phyloP scores from a whole-genome alignment of 2,797 vertebrate genomes.

The Manis pentadactyla region DNA sequence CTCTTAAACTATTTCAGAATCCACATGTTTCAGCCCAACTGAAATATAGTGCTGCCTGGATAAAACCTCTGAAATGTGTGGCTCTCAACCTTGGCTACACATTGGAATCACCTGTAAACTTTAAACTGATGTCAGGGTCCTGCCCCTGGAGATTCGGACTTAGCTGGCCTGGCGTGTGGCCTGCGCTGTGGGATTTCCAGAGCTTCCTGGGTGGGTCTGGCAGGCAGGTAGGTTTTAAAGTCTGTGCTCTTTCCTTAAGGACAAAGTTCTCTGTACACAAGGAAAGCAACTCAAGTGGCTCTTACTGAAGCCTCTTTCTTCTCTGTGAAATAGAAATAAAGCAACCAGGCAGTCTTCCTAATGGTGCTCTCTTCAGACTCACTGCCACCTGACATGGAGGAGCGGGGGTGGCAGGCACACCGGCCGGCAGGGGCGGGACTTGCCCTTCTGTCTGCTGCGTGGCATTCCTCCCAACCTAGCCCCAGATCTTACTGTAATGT shows the following conservation, averaged over 20 bases:
- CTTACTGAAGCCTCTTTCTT: neutral
- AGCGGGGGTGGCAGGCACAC: fast-evolving
- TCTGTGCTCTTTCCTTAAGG: neutral
- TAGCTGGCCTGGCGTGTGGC: neutral
- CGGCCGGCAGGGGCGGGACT: fast-evolving
- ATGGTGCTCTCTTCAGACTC: too few relatives aligned
- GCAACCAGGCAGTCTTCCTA: neutral
- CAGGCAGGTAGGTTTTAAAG: neutral
- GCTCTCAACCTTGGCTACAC: neutral
- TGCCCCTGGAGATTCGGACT: neutral
- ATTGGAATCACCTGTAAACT: neutral
- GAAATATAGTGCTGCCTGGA: neutral
- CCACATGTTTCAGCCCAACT: neutral
- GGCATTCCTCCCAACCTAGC: neutral
- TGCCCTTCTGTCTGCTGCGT: neutral
- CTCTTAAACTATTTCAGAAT: fast-evolving
- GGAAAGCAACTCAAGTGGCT: neutral
- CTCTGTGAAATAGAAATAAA: neutral
- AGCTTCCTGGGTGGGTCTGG: neutral
- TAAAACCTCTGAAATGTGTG: neutral
- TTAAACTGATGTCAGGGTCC: neutral
- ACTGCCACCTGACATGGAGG: fast-evolving
- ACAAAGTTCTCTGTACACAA: neutral
- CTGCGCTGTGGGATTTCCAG: neutral
- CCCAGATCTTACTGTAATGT: fast-evolving